A percentile compares a stretch with the other conserved stretches of the same genome.
These are phyloP conservation scores for Heteromyza rotundicornis DNA, from an alignment of 2,888 invertebrate genomes.

Conservation along the genomic window DNA sequence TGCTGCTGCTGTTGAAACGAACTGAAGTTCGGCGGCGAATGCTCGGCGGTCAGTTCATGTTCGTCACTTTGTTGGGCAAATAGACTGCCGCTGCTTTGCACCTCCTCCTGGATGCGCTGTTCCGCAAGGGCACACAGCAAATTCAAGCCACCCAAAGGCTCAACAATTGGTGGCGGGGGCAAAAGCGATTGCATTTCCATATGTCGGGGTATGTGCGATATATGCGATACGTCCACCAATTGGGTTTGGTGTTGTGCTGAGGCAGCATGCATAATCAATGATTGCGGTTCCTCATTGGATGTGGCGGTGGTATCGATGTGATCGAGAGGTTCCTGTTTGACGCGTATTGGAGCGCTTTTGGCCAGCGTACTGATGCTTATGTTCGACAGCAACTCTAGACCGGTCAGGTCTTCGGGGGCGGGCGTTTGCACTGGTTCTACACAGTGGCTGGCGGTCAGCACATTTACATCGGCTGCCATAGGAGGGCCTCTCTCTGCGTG, in stretches of 20 bases:
- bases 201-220: background rate
- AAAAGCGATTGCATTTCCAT: background rate
- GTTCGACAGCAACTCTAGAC: constrained; percentile 81
- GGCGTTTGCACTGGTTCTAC: constrained; percentile 8
- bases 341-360: constrained; percentile 44
- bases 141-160: constrained; percentile 71
- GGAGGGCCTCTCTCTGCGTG: background rate
- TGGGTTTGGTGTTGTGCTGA: background rate
- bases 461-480: background rate
- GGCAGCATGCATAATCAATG: background rate
- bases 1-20: background rate
- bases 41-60: constrained; percentile 13
- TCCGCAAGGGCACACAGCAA: constrained; percentile 84
- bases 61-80: constrained; percentile 37
- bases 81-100: constrained; percentile 44
- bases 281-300: constrained; percentile 4
- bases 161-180: constrained; percentile 34
- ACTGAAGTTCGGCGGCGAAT: constrained; percentile 5
- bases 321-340: constrained; percentile 58
- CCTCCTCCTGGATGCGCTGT: constrained; percentile 82
- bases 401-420: constrained; percentile 74
- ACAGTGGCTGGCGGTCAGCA: background rate
- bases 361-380: constrained; percentile 75
- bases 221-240: background rate
- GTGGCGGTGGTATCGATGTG: constrained; percentile 24